phyloP scores from a whole-genome alignment of 1,140 invertebrate species.

The Elysia chlorotica region DNA sequence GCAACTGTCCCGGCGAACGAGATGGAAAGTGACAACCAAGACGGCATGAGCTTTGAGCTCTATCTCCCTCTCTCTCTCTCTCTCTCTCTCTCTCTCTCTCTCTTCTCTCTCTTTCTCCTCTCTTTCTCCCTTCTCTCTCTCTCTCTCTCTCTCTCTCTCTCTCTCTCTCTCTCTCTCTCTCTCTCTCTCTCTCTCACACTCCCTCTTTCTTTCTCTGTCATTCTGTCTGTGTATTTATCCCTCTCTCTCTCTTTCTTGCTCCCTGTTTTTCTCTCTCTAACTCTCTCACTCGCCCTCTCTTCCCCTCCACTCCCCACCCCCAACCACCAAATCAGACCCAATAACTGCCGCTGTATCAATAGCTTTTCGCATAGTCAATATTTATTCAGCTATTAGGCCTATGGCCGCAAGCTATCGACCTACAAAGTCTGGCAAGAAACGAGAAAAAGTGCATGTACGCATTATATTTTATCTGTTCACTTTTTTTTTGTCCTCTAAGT shows the following conservation, averaged over 20 bases:
- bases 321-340: too few relatives aligned
- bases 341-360: too few relatives aligned
- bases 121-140: neutral
- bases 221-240: neutral
- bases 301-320: neutral
- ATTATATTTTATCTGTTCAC: too few relatives aligned
- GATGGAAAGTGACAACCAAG: too few relatives aligned
- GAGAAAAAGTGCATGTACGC: too few relatives aligned
- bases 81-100: neutral
- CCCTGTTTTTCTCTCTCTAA: neutral
- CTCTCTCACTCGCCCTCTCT: neutral
- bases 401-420: too few relatives aligned
- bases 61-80: neutral
- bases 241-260: neutral
- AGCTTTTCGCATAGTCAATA: too few relatives aligned
- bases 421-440: too few relatives aligned
- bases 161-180: neutral
- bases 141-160: slow-evolving; percentile 1
- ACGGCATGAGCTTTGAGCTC: too few relatives aligned
- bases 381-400: too few relatives aligned
- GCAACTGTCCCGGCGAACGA: too few relatives aligned
- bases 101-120: neutral
- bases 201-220: neutral
- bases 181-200: neutral
- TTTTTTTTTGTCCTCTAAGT: too few relatives aligned